Evolutionary conservation across 2,113 vertebrate species (phyloP), one percentile per base, ranked within the genome.

Genomic region (Heliornis fulica): DNA sequence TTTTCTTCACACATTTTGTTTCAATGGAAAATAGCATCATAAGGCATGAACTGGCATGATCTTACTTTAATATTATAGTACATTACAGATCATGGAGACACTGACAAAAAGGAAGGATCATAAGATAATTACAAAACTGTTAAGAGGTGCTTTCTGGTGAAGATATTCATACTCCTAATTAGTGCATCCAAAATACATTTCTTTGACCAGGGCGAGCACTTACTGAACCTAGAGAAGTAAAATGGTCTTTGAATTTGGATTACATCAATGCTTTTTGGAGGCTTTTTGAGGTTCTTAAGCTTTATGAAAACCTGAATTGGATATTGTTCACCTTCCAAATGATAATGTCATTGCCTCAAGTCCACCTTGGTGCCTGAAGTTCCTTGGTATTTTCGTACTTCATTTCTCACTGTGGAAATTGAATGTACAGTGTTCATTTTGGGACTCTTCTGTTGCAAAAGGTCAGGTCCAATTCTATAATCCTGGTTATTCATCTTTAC

Each of bases 281-380:
- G 10, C 25, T 91, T 91, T 94, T 69, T 87, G 61, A 93, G 48
- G 28, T 82, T 91, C 70, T 89, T 71, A 64, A 87, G 56, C 22
- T n/a, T 76, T 79, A 82, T 32, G 40, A 94, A 97, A 87, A 93
- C 0, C 7, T 90, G 74, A 95, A 95, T 91, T 41, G 71, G 60
- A 75, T 40, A 91, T 77, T 88, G 78, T 88, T 95, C 79, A 93
- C 82, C 79, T 96, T 85, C 74, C 86, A 85, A 46, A 90, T 38
- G 29, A 48, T 22, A 86, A 20, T 48, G 71, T 5, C 28, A 53
- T 93, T 94, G 90, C 92, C 94, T 85, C 79, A 94, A 93, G 88
- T 81, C 36, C 63, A 88, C n/a, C 50, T 88, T 54, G 50, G 36
- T 80, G 36, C 59, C 57, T 88, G 53, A 91, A 93, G 71, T 86